phyloP scores from a whole-genome alignment of 92 coral and sea anemone species.

The Diadumene lineata region DNA sequence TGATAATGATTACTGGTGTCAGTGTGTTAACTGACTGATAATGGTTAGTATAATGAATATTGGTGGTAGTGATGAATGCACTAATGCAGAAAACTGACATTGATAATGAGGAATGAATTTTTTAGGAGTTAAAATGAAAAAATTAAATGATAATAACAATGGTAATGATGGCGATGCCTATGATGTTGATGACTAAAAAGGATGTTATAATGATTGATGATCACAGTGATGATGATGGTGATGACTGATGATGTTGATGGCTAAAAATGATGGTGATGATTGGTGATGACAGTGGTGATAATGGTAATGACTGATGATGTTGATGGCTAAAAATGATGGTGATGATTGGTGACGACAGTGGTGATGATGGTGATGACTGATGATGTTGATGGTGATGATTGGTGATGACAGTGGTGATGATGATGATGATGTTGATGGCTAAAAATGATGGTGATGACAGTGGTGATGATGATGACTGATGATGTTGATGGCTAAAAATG shows the following conservation, averaged over 20 bases:
- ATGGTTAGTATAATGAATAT: background rate
- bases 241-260: background rate
- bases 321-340: background rate
- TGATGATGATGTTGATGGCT: background rate
- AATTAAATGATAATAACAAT: background rate
- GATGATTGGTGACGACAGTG: background rate
- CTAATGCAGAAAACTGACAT: background rate
- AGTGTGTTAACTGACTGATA: too few species aligned
- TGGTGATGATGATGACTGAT: background rate
- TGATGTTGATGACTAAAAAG: background rate
- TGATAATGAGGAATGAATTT: too few species aligned
- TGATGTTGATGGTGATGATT: background rate
- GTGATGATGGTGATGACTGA: constrained; percentile 3
- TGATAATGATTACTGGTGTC: background rate
- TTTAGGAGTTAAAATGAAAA: too few species aligned
- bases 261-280: background rate
- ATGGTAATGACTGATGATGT: background rate
- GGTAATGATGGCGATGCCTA: background rate
- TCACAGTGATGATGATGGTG: background rate
- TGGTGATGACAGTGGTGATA: background rate
- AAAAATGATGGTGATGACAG: background rate
- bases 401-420: constrained; percentile 3
- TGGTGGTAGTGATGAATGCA: background rate
- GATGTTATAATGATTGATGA: background rate
- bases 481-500: background rate